A percentile compares a stretch with the other conserved stretches of the same genome.
These are phyloP conservation scores for Cecidostiba fungosa DNA, from an alignment of 2,888 invertebrate genomes.

Conservation along the genomic window DNA sequence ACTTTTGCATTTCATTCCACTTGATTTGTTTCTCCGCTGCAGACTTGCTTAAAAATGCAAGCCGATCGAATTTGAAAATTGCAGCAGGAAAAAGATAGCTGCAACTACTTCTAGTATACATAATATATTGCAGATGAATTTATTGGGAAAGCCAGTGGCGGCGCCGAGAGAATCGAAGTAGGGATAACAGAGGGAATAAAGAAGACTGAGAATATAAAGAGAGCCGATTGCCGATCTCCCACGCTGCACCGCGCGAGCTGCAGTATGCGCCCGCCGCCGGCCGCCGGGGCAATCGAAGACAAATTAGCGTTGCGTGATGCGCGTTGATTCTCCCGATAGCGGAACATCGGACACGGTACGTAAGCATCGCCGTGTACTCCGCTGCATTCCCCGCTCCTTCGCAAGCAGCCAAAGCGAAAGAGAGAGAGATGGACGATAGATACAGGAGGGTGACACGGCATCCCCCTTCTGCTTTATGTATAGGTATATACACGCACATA, in stretches of 20 bases:
- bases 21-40: background rate
- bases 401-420: conserved; percentile 16
- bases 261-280: no score
- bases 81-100: no score
- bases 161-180: background rate
- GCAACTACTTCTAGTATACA: no score
- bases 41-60: background rate
- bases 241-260: conserved; percentile 75
- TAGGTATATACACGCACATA: no score
- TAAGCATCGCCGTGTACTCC: conserved; percentile 65
- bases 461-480: conserved; percentile 24
- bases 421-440: conserved; percentile 60
- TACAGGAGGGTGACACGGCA: conserved; percentile 59
- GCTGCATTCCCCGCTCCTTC: conserved; percentile 62
- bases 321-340: conserved; percentile 79
- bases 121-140: no score
- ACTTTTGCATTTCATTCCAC: background rate
- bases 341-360: conserved; percentile 76
- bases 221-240: conserved; percentile 74
- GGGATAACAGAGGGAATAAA: background rate
- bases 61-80: no score
- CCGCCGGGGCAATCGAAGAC: conserved; percentile 78
- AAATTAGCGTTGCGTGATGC: conserved; percentile 80
- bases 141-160: background rate
- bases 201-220: no score